Evolutionary conservation across 2,113 vertebrate genomes (phyloP).

Genomic region (Scytalopus superciliaris): DNA sequence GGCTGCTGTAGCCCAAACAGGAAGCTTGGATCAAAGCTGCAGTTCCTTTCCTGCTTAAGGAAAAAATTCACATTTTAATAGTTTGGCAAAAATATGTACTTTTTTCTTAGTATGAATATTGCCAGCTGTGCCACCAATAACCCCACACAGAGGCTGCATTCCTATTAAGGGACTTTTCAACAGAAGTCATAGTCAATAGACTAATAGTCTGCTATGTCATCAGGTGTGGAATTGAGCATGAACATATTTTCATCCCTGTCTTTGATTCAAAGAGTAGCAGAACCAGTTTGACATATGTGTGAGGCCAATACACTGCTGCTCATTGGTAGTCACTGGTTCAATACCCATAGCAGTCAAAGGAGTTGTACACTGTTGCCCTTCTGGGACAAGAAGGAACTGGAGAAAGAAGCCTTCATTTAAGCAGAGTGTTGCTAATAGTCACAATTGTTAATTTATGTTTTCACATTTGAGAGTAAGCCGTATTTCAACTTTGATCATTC

Average conservation of each 20-base stretch:
- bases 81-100: background rate
- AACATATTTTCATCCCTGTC: background rate
- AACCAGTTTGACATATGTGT: background rate
- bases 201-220: background rate
- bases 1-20: background rate
- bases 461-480: background rate
- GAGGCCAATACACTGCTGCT: background rate
- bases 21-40: background rate
- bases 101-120: background rate
- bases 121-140: background rate
- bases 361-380: background rate
- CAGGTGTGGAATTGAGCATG: background rate
- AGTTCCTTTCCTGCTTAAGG: background rate
- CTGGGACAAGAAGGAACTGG: background rate
- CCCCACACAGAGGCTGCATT: fast-evolving
- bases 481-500: background rate
- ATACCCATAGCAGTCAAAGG: background rate
- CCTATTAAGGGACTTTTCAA: background rate
- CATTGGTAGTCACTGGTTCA: background rate
- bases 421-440: background rate
- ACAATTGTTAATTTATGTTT: background rate
- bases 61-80: background rate
- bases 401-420: background rate
- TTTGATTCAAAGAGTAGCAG: background rate
- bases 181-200: background rate